These are phyloP conservation scores for Loxodonta africana DNA, from an alignment of 2,113 vertebrate species.

Conservation along the genomic window DNA sequence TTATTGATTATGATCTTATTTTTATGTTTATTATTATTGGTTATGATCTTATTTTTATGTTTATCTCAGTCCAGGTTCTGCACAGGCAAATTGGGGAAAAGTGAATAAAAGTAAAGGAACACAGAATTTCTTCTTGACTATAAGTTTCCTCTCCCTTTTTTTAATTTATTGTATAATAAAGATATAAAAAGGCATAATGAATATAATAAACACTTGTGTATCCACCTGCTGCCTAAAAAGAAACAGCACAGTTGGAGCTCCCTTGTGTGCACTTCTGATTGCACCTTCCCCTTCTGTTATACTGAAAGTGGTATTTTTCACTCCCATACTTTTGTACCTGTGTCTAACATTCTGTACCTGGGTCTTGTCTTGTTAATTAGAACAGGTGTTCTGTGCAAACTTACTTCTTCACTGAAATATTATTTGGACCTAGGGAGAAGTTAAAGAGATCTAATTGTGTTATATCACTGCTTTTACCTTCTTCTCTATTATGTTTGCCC, in stretches of 20 bases:
- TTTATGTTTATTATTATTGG: slow-evolving; percentile 17
- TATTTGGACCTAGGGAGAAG: neutral
- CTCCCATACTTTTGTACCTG: neutral
- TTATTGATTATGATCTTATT: neutral
- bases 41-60: neutral
- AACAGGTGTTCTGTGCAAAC: neutral
- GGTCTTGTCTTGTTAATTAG: slow-evolving; percentile 45
- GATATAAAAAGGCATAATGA: neutral
- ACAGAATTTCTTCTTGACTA: neutral
- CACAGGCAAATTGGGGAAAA: slow-evolving; percentile 1
- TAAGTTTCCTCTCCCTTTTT: neutral
- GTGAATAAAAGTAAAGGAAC: neutral
- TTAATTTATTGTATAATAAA: neutral
- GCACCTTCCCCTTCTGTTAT: neutral
- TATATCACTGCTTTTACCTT: neutral
- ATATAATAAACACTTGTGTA: neutral
- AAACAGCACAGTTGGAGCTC: neutral
- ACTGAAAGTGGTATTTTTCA: neutral
- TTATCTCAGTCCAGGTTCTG: neutral
- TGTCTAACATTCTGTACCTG: neutral
- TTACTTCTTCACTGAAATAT: slow-evolving; percentile 35
- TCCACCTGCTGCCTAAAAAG: neutral
- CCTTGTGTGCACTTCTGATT: neutral
- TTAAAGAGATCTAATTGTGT: neutral
- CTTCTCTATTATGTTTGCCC: neutral